phyloP scores from a whole-genome alignment of 1,140 invertebrate genomes.

The Triops cancriformis region DNA sequence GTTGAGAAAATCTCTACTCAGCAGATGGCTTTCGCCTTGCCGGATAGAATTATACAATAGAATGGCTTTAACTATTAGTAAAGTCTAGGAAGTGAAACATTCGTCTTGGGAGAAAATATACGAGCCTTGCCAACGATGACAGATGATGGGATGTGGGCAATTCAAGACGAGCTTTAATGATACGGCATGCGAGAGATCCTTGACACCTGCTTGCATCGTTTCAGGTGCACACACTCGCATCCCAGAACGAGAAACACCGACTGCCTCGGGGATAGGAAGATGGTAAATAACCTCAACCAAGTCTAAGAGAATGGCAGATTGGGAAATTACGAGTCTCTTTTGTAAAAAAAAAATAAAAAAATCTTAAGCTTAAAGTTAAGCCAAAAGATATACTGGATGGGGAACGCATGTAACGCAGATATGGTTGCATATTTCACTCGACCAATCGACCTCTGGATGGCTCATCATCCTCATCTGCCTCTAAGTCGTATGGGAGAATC shows the following conservation, averaged over 20 bases:
- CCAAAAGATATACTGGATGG: not conserved
- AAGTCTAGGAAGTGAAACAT: not conserved
- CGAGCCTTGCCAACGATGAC: not conserved
- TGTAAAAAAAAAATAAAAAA: too few species aligned
- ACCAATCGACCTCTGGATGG: not conserved
- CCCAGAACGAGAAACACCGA: too few species aligned
- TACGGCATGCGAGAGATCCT: not conserved
- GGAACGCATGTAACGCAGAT: not conserved
- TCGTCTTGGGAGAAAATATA: not conserved
- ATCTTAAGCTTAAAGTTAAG: too few species aligned
- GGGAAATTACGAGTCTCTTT: not conserved
- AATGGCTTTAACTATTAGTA: too few species aligned
- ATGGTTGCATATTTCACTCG: not conserved
- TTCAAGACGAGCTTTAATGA: not conserved
- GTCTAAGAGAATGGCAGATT: too few species aligned
- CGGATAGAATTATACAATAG: too few species aligned
- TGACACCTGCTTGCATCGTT: slow-evolving; percentile 4
- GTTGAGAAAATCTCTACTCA: too few species aligned
- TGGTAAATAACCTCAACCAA: too few species aligned
- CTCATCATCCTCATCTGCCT: not conserved
- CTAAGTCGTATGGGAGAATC: not conserved
- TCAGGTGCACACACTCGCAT: not conserved
- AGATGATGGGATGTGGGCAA: not conserved
- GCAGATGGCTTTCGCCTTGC: too few species aligned
- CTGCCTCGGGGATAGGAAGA: too few species aligned